Evolutionary conservation across 1,140 invertebrate genomes (phyloP).

Genomic region (Euborellia annulipes): DNA sequence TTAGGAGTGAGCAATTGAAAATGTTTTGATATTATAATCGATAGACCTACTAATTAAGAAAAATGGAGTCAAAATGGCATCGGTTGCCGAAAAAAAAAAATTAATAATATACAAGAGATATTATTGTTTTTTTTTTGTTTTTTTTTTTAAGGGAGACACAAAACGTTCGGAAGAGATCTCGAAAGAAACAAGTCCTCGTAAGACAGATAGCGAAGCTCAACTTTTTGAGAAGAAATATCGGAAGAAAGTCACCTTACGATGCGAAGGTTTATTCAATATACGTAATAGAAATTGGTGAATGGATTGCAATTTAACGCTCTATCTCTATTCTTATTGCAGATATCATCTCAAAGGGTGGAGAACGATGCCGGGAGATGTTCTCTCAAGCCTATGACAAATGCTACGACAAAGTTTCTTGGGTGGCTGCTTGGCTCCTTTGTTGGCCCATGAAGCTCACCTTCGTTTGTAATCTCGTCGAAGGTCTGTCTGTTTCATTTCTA

Average conservation of each 20-base stretch:
- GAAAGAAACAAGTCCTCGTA: conserved; percentile 23
- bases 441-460: conserved; percentile 54
- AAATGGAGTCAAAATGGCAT: no score
- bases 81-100: no score
- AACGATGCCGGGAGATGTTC: conserved; percentile 39
- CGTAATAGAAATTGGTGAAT: no score
- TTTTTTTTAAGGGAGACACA: conserved; percentile 16
- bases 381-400: conserved; percentile 38
- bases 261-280: no score
- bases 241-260: conserved; percentile 43
- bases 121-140: no score
- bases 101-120: no score
- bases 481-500: no score
- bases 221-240: conserved; percentile 36
- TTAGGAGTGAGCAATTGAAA: no score
- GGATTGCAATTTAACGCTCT: neutral
- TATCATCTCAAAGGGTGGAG: conserved; percentile 19
- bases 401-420: conserved; percentile 33
- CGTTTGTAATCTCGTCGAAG: conserved; percentile 42
- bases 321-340: conserved; percentile 8
- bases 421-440: conserved; percentile 40
- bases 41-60: no score
- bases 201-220: conserved; percentile 24
- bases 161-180: conserved; percentile 31
- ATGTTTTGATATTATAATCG: no score